Percentiles rank a stretch among this genome's conserved stretches.
phyloP scores from a whole-genome alignment of 2,888 invertebrate species.

The Drosophila acutilabella region DNA sequence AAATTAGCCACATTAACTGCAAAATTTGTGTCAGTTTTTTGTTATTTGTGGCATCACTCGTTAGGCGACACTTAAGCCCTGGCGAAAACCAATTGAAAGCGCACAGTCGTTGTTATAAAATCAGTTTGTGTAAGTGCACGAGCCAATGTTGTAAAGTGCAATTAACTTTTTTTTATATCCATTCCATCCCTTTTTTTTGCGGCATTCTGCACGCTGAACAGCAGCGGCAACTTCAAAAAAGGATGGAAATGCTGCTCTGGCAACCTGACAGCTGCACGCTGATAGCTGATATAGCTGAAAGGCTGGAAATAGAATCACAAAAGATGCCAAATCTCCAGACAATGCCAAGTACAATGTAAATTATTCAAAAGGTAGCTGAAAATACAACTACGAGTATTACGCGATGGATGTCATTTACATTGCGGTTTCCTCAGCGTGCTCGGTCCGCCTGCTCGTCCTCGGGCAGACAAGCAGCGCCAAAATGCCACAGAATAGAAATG shows the following conservation, averaged over 20 bases:
- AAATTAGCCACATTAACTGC: constrained; percentile 29
- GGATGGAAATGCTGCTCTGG: background rate
- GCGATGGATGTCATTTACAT: constrained; percentile 74
- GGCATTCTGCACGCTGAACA: constrained; percentile 42
- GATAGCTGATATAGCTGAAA: constrained; percentile 17
- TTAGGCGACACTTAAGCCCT: constrained; percentile 35
- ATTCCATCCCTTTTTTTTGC: constrained; percentile 9
- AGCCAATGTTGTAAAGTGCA: constrained; percentile 49
- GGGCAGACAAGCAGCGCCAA: constrained; percentile 30
- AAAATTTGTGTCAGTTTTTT: constrained; percentile 17
- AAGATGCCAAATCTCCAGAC: constrained; percentile 67
- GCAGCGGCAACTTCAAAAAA: background rate
- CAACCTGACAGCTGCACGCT: constrained; percentile 12
- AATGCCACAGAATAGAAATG: constrained; percentile 51
- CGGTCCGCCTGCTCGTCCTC: constrained; percentile 7
- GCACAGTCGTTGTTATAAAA: constrained; percentile 24
- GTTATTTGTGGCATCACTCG: constrained; percentile 17
- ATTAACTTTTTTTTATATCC: constrained; percentile 38
- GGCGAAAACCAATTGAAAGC: constrained; percentile 30
- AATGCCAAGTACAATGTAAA: constrained; percentile 71
- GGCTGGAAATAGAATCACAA: constrained; percentile 40
- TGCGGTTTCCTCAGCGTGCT: constrained; percentile 41
- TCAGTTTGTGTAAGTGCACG: constrained; percentile 31
- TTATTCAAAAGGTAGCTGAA: constrained; percentile 74
- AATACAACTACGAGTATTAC: constrained; percentile 61